A percentile compares a stretch with the other conserved stretches of the same genome.
Conservation (phyloP, 2,797 vertebrate species). For the Chanos chanos region DNA sequence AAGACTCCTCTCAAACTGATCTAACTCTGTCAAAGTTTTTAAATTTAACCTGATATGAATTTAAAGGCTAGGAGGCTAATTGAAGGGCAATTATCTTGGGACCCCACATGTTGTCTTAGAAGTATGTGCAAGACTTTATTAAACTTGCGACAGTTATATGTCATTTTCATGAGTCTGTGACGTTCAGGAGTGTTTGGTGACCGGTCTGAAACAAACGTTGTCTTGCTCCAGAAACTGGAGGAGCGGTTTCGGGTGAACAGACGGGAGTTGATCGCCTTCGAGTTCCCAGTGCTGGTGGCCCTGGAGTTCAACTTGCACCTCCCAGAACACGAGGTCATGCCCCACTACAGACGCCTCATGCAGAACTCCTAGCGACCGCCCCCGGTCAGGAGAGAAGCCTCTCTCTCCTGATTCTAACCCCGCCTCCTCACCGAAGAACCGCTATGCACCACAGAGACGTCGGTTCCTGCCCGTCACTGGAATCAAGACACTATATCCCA, state of each 20-base stretch:
- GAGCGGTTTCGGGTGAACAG: slow-evolving; percentile 96
- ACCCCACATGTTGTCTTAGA: too few relatives aligned
- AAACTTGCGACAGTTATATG: too few relatives aligned
- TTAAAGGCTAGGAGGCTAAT: too few relatives aligned
- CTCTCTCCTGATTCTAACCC: slow-evolving; percentile 51
- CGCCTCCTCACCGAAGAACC: neutral
- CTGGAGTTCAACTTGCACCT: slow-evolving; percentile 97
- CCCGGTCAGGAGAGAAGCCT: slow-evolving; percentile 58
- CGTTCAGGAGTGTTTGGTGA: slow-evolving; percentile 20
- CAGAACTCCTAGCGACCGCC: slow-evolving; percentile 90
- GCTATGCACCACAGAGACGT: slow-evolving; percentile 27
- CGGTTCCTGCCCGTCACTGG: slow-evolving; percentile 27
- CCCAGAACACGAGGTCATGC: slow-evolving; percentile 94
- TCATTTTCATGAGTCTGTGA: neutral
- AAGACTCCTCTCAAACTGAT: too few relatives aligned
- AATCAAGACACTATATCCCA: slow-evolving; percentile 30
- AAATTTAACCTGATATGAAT: too few relatives aligned
- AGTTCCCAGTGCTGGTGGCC: slow-evolving; percentile 96
- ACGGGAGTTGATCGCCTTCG: slow-evolving; percentile 94
- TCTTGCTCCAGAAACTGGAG: slow-evolving; percentile 86
- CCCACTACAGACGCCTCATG: slow-evolving; percentile 94
- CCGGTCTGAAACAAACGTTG: neutral
- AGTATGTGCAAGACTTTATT: too few relatives aligned
- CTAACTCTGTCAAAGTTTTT: too few relatives aligned
- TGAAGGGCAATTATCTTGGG: too few relatives aligned